These are phyloP conservation scores for Turritopsis rubra DNA, from an alignment of 30 jellyfish, hydroid and myxozoan genomes.

Conservation along the genomic window DNA sequence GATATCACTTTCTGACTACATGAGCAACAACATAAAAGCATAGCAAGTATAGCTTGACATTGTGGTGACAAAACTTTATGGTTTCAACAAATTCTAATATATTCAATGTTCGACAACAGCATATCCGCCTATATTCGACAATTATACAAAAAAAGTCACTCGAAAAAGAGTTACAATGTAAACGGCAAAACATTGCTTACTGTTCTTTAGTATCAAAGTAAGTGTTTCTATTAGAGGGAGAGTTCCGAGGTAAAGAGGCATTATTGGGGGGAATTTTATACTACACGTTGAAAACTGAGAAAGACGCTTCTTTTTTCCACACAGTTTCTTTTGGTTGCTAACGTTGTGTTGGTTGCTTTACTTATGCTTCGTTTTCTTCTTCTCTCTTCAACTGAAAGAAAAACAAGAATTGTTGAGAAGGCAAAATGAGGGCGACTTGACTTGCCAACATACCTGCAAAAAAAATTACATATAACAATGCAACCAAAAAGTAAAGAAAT, in stretches of 20 bases:
- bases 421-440: neutral
- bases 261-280: neutral
- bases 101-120: neutral
- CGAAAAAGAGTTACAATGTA: neutral
- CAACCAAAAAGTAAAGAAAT: neutral
- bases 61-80: neutral
- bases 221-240: neutral
- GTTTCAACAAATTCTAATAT: too few relatives aligned
- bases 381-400: constrained; percentile 18
- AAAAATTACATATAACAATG: neutral
- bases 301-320: constrained; percentile 26
- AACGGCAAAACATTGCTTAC: neutral
- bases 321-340: constrained; percentile 12
- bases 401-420: neutral
- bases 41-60: neutral
- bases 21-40: neutral
- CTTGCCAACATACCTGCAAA: neutral
- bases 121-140: neutral
- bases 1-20: neutral
- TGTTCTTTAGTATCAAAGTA: neutral
- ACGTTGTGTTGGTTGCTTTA: neutral
- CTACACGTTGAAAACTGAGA: constrained; percentile 9
- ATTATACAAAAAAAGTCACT: neutral
- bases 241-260: neutral
- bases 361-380: neutral